Evolutionary conservation across 2,113 vertebrate genomes (phyloP), one percentile per base, ranked within the genome.

Genomic region (Neoarius graeffei): DNA sequence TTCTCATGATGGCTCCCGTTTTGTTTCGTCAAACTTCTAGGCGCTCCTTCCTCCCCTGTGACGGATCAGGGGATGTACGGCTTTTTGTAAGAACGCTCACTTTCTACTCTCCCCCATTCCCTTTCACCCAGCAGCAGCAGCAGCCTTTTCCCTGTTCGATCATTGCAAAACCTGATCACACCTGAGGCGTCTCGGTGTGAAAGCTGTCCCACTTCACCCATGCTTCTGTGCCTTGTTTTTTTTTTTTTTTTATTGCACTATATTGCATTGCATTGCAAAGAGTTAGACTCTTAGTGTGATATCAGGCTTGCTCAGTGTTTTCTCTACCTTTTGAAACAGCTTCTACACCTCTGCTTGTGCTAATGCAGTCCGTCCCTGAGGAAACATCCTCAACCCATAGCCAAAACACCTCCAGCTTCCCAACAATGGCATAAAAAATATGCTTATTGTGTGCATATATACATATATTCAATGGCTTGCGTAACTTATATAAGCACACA

Each of bases 1-100:
- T 79, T 42, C 42, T 35, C 86, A 42, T 88, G 60, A 52, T 71
- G 85, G 73, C 62, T 79, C 62, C 87, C 88, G 27, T 90, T 88
- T 90, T 93, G 83, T 94, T 91, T 92, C 86, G 90, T 84, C 74
- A 90, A 92, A 93, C 86, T 89, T 90, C 54, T 90, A 95, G 94
- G 94, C 86, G 84, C 89, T 20, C 83, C 92, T 81, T 89, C 57
- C 81, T 86, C 80, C 87, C 91, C 93, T 93, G 84, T 91, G 88
- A 89, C 76, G 90, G 93, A 93, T 92, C 91, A 94, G 94, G 93
- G 92, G 87, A 93, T 89, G 91, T 93, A 93, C 90, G 83, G 93
- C 89, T 94, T 93, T 93, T 94, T 94, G 94, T 95, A 95, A 95
- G 95, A 88, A 93, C 86, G 79, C 80, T 90, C 83, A 79, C 30